Percentiles rank a stretch among this genome's conserved stretches.
These are phyloP conservation scores for Amblyjoppa proteus DNA, from an alignment of 2,888 invertebrate species.

Conservation along the genomic window DNA sequence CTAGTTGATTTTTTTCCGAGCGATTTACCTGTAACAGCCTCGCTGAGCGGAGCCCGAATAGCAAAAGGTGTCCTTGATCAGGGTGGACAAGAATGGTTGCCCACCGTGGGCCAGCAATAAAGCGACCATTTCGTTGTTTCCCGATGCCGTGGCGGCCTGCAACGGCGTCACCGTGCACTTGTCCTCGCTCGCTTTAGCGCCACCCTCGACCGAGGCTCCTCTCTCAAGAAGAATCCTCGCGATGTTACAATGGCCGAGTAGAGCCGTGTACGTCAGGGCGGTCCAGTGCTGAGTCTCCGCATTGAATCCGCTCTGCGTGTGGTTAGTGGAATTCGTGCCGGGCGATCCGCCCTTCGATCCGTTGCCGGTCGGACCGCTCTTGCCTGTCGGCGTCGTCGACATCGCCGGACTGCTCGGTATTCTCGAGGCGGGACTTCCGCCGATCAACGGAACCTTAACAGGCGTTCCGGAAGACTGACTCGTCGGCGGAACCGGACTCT, in stretches of 20 bases:
- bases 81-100: slow-evolving; percentile 94
- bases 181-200: slow-evolving; percentile 93
- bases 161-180: slow-evolving; percentile 95
- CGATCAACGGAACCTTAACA: slow-evolving; percentile 70
- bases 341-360: slow-evolving; percentile 49
- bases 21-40: slow-evolving; percentile 90
- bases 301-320: slow-evolving; percentile 76
- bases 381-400: slow-evolving; percentile 79
- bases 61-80: slow-evolving; percentile 93
- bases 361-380: slow-evolving; percentile 63
- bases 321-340: slow-evolving; percentile 55
- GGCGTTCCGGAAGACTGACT: slow-evolving; percentile 76
- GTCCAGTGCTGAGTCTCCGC: slow-evolving; percentile 94
- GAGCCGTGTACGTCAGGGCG: slow-evolving; percentile 93
- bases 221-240: slow-evolving; percentile 90
- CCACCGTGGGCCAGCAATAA: slow-evolving; percentile 93
- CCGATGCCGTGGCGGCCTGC: slow-evolving; percentile 94
- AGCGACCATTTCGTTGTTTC: slow-evolving; percentile 92
- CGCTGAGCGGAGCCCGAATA: slow-evolving; percentile 95
- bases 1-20: not conserved
- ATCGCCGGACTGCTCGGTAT: slow-evolving; percentile 73
- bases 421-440: slow-evolving; percentile 70
- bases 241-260: slow-evolving; percentile 86
- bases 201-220: slow-evolving; percentile 95
- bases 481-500: slow-evolving; percentile 88